Conservation (phyloP, 2,113 vertebrate genomes). For the Passer domesticus region DNA sequence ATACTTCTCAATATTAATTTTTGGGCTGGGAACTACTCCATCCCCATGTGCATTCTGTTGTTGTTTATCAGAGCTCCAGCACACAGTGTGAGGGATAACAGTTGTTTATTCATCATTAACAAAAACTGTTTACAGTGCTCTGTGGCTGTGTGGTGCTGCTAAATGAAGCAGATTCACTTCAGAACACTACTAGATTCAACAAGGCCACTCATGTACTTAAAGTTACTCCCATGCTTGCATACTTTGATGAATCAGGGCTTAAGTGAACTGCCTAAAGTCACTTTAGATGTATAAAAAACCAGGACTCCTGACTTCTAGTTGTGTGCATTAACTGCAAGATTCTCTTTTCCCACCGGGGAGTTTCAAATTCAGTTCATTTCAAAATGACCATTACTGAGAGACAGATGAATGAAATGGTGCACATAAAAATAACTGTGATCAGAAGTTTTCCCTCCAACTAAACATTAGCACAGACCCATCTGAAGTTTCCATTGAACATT, state of each 20-base stretch:
- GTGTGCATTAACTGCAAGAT: constrained; percentile 37
- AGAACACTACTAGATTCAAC: not conserved
- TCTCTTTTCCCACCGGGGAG: constrained; percentile 42
- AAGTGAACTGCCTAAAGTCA: constrained; percentile 34
- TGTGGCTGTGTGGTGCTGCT: not conserved
- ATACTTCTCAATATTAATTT: not conserved
- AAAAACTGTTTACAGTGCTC: constrained; percentile 7
- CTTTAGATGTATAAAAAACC: constrained; percentile 22
- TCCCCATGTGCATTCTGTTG: not conserved
- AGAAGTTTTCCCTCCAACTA: constrained; percentile 49
- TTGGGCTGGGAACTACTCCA: not conserved
- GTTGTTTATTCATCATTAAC: constrained; percentile 8
- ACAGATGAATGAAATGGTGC: constrained; percentile 43
- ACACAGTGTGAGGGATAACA: not conserved
- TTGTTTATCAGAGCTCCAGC: not conserved
- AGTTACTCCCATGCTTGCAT: constrained; percentile 29
- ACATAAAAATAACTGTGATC: constrained; percentile 58
- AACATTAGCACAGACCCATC: constrained; percentile 37
- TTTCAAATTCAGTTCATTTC: constrained; percentile 1
- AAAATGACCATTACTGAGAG: constrained; percentile 41
- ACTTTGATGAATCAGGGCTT: constrained; percentile 53
- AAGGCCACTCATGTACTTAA: not conserved
- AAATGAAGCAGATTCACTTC: too few species aligned
- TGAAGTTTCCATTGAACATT: constrained; percentile 55
- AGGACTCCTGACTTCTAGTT: constrained; percentile 41